Evolutionary conservation across 2,113 vertebrate genomes (phyloP).

Genomic region (Reinhardtius hippoglossoides): DNA sequence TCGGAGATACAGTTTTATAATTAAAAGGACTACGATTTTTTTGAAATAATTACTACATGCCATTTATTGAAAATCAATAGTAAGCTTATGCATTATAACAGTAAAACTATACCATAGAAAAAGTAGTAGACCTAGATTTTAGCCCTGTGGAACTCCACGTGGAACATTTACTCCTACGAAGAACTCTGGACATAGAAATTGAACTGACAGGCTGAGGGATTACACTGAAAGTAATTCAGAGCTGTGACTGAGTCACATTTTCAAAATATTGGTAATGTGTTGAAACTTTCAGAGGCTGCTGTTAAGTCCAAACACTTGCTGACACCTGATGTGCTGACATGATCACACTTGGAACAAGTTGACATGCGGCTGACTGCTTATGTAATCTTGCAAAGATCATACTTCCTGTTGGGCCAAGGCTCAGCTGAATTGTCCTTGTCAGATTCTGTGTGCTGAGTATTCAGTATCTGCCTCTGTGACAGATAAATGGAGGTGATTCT

Average conservation of each 20-base stretch:
- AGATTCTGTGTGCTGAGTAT: background rate
- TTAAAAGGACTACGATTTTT: too few relatives aligned
- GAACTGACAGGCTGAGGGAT: too few relatives aligned
- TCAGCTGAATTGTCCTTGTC: conserved; percentile 3
- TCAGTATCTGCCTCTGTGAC: background rate
- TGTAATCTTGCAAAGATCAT: background rate
- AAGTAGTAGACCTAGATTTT: background rate
- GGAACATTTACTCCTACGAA: background rate
- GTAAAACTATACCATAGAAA: background rate
- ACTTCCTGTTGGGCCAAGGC: background rate
- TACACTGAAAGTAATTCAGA: background rate
- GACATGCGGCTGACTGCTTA: background rate
- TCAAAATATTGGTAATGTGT: background rate
- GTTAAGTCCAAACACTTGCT: background rate
- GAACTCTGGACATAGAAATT: too few relatives aligned
- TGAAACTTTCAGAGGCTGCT: background rate
- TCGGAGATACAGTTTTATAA: too few relatives aligned
- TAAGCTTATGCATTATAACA: background rate
- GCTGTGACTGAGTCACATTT: background rate
- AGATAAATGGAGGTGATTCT: conserved; percentile 5
- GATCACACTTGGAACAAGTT: too few relatives aligned
- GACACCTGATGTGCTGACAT: background rate
- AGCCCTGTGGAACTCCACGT: conserved; percentile 10
- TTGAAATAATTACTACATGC: too few relatives aligned
- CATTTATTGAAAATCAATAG: too few relatives aligned